Percentiles rank a stretch among this genome's conserved stretches.
Conservation (phyloP, 1,140 invertebrate species). For the Hyposmocoma kahamanoa region DNA sequence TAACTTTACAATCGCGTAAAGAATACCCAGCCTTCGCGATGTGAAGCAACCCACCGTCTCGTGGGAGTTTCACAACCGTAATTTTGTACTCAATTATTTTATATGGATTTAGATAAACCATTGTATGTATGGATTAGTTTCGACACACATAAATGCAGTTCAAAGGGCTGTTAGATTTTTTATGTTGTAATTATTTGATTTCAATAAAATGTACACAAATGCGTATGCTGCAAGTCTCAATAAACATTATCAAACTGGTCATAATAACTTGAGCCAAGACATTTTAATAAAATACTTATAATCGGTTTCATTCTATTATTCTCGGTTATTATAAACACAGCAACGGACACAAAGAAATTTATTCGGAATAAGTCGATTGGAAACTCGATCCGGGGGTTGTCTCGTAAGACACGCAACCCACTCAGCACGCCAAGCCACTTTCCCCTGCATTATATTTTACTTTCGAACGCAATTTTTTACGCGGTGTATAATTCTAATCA, state of each 20-base stretch:
- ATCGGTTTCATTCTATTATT: too few species aligned
- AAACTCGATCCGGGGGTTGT: constrained; percentile 43
- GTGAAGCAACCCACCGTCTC: constrained; percentile 4
- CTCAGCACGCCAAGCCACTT: constrained; percentile 35
- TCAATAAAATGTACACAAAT: too few species aligned
- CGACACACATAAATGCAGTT: too few species aligned
- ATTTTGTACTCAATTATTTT: constrained; percentile 20
- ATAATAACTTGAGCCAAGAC: too few species aligned
- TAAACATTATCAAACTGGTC: too few species aligned
- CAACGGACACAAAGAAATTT: constrained; percentile 13
- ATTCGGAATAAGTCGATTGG: constrained; percentile 41
- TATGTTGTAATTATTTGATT: too few species aligned
- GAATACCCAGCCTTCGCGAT: constrained; percentile 3
- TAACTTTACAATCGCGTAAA: background rate
- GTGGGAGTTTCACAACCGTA: constrained; percentile 19
- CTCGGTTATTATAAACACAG: background rate
- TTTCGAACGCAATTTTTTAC: constrained; percentile 57
- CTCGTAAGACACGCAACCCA: constrained; percentile 29
- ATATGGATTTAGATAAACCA: too few species aligned
- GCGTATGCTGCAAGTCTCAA: too few species aligned
- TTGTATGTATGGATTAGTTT: constrained; percentile 12
- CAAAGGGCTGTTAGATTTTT: too few species aligned
- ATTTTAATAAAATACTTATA: too few species aligned
- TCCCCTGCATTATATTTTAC: constrained; percentile 58
- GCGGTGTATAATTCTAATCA: constrained; percentile 22